Percentiles rank a stretch among this genome's conserved stretches.
These are phyloP conservation scores for Chaenogobius annularis DNA, from an alignment of 2,113 vertebrate species.

Conservation along the genomic window DNA sequence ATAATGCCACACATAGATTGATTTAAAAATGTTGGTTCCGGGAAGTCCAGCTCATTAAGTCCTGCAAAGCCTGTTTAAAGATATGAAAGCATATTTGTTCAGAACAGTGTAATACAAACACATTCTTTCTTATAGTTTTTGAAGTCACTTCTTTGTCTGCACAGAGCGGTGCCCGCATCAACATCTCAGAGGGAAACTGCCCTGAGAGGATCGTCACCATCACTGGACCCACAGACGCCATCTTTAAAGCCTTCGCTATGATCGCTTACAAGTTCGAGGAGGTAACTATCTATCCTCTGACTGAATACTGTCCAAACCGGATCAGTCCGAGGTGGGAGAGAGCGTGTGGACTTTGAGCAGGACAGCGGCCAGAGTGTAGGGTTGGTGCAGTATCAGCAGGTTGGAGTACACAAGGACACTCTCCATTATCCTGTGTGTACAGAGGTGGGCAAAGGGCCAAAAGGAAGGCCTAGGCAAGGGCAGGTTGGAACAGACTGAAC, in stretches of 20 bases:
- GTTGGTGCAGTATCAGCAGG: conserved; percentile 21
- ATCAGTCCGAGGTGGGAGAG: conserved; percentile 34
- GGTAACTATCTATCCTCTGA: conserved; percentile 68
- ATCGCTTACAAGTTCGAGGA: conserved; percentile 99
- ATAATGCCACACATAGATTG: not conserved
- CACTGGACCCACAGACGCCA: conserved; percentile 96
- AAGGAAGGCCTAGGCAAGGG: not conserved
- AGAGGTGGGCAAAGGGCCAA: not conserved
- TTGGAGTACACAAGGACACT: not conserved
- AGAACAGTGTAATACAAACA: not conserved
- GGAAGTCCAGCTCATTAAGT: too few relatives aligned
- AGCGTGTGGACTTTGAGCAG: conserved; percentile 60
- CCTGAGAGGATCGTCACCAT: conserved; percentile 98
- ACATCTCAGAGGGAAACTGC: conserved; percentile 98
- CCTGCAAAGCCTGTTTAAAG: not conserved
- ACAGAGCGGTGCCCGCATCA: conserved; percentile 95
- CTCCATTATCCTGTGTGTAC: not conserved
- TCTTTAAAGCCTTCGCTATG: conserved; percentile 99
- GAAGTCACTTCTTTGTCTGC: not conserved
- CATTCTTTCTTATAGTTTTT: not conserved
- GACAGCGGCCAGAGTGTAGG: conserved; percentile 45
- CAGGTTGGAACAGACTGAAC: not conserved
- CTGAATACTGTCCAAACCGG: not conserved
- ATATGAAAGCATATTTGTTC: too few relatives aligned
- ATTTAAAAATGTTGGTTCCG: too few relatives aligned